phyloP scores from a whole-genome alignment of 2,888 invertebrate species.

The Nomada hirtipes region DNA sequence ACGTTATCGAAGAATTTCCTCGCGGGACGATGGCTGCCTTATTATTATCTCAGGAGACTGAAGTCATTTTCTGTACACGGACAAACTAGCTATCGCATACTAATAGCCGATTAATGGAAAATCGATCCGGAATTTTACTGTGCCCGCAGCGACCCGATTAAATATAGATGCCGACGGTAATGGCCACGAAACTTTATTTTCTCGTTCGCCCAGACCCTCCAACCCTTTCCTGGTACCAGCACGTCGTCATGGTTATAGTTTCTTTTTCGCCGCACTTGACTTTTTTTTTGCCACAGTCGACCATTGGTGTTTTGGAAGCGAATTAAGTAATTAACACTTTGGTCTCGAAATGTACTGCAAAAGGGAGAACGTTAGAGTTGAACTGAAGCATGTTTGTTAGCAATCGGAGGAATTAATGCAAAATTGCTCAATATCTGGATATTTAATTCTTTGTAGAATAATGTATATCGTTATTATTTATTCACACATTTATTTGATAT shows the following conservation, averaged over 20 bases:
- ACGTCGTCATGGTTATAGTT: neutral
- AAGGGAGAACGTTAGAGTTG: too few relatives aligned
- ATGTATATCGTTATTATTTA: too few relatives aligned
- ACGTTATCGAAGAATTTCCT: constrained; percentile 39
- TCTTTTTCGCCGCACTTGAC: neutral
- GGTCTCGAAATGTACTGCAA: too few relatives aligned
- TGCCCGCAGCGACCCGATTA: constrained; percentile 53
- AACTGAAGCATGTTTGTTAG: too few relatives aligned
- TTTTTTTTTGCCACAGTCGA: too few relatives aligned
- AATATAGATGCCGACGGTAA: constrained; percentile 52
- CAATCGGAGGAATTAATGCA: too few relatives aligned
- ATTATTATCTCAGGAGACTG: constrained; percentile 58
- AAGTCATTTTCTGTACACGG: constrained; percentile 39
- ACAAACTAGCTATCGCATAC: constrained; percentile 62
- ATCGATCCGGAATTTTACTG: constrained; percentile 68
- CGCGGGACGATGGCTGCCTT: constrained; percentile 56
- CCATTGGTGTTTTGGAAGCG: too few relatives aligned
- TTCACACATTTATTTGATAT: too few relatives aligned
- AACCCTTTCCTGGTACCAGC: too few relatives aligned
- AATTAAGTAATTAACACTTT: too few relatives aligned
- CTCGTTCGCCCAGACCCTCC: neutral
- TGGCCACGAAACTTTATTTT: constrained; percentile 51
- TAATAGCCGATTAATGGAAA: constrained; percentile 68
- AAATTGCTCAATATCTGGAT: too few relatives aligned
- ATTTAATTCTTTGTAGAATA: too few relatives aligned